These are phyloP conservation scores for Menidia beryllina DNA, from an alignment of 2,113 vertebrate species.

Conservation along the genomic window DNA sequence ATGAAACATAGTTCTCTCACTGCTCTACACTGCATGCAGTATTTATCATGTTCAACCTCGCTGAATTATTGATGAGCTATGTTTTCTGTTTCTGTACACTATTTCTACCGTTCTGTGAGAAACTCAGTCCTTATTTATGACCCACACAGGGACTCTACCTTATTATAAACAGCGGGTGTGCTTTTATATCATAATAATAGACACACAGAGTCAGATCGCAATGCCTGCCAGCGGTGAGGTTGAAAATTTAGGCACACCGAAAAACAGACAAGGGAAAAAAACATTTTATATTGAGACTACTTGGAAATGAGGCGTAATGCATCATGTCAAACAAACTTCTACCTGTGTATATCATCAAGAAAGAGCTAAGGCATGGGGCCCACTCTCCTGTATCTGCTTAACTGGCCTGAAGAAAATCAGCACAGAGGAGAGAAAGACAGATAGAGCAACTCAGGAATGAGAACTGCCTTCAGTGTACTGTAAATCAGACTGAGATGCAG, in stretches of 20 bases:
- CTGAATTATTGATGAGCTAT: conserved; percentile 76
- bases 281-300: conserved; percentile 29
- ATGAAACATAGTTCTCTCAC: conserved; percentile 67
- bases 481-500: conserved; percentile 43
- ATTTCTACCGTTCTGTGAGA: conserved; percentile 61
- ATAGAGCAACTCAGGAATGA: conserved; percentile 21
- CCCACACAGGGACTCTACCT: conserved; percentile 41
- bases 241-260: conserved; percentile 17
- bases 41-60: conserved; percentile 75
- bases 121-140: conserved; percentile 49
- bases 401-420: not conserved
- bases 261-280: conserved; percentile 15
- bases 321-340: conserved; percentile 30
- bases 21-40: conserved; percentile 70
- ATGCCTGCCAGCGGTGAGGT: not conserved
- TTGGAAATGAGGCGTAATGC: conserved; percentile 28
- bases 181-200: conserved; percentile 51
- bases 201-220: conserved; percentile 22
- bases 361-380: conserved; percentile 5
- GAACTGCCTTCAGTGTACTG: conserved; percentile 25
- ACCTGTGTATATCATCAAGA: conserved; percentile 27
- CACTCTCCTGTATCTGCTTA: conserved; percentile 13
- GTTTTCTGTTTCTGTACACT: conserved; percentile 69
- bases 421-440: conserved; percentile 6
- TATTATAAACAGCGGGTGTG: conserved; percentile 28